Evolutionary conservation across 2,888 invertebrate species (phyloP).

Genomic region (Mythimna ferrago): DNA sequence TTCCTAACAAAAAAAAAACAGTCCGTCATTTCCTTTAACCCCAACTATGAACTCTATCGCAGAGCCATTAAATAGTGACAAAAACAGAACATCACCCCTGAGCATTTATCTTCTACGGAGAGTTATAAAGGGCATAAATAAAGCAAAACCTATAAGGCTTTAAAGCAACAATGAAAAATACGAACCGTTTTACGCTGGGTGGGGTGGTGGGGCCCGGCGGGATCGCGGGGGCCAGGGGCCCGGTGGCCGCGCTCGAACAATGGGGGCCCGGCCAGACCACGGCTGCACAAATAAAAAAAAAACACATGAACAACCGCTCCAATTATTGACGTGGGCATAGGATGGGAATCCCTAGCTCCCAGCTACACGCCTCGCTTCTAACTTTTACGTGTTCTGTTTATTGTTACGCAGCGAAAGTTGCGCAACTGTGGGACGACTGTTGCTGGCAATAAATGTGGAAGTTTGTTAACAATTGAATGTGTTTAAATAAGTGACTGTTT

Average conservation of each 20-base stretch:
- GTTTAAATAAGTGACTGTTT: conserved; percentile 13
- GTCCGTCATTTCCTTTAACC: conserved; percentile 17
- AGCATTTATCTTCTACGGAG: conserved; percentile 86
- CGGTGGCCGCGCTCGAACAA: conserved; percentile 82
- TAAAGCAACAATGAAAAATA: conserved; percentile 91
- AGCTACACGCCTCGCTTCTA: conserved; percentile 72
- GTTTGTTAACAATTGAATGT: conserved; percentile 34
- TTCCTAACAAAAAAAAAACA: conserved; percentile 1
- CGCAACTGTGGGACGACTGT: conserved; percentile 43
- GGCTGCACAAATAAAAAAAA: conserved; percentile 85
- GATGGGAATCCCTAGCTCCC: conserved; percentile 78
- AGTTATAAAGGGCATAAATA: conserved; percentile 89
- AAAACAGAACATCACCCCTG: conserved; percentile 82
- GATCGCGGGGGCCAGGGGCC: conserved; percentile 70
- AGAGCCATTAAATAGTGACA: conserved; percentile 80
- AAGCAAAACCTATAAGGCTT: conserved; percentile 90
- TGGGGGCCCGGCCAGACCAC: conserved; percentile 84
- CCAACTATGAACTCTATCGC: conserved; percentile 43
- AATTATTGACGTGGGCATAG: conserved; percentile 89
- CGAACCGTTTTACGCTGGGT: conserved; percentile 88
- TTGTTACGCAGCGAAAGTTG: conserved; percentile 59
- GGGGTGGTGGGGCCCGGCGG: conserved; percentile 70
- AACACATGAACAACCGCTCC: conserved; percentile 88
- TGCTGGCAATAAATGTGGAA: conserved; percentile 31
- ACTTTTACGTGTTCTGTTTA: conserved; percentile 66